Conservation (phyloP, 2,888 invertebrate genomes). For the Ptycholaimellus sp. region DNA sequence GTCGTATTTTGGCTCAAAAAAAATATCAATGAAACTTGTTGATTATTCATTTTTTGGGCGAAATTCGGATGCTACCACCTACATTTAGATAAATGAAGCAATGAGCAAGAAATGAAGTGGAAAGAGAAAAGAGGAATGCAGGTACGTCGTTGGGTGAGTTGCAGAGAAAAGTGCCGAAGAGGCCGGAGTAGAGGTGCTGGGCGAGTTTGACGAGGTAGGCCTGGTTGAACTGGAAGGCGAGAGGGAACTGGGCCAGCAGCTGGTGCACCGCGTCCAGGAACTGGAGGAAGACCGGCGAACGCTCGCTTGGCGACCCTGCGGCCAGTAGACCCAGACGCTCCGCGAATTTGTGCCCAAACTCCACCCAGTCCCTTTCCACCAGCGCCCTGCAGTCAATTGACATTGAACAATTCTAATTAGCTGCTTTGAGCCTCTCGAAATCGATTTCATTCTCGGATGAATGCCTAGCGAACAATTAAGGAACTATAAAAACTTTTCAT, state of each 20-base stretch:
- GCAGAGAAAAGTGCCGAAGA: slow-evolving; percentile 87
- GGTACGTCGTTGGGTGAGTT: slow-evolving; percentile 36
- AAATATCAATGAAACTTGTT: no score
- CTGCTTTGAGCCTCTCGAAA: no score
- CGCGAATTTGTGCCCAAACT: slow-evolving; percentile 91
- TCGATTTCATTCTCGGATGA: no score
- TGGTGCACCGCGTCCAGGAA: slow-evolving; percentile 93
- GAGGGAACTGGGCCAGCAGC: slow-evolving; percentile 39
- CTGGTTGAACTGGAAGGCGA: slow-evolving; percentile 80
- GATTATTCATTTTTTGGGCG: no score
- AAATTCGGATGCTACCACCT: no score
- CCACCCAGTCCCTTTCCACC: slow-evolving; percentile 84
- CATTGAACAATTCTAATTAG: no score
- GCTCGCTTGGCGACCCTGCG: slow-evolving; percentile 74
- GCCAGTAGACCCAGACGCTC: slow-evolving; percentile 50
- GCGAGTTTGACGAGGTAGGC: slow-evolving; percentile 78
- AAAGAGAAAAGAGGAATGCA: no score
- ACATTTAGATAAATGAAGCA: no score
- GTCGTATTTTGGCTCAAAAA: no score
- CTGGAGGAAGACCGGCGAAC: slow-evolving; percentile 87
- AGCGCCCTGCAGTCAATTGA: slow-evolving; percentile 78
- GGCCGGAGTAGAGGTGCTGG: slow-evolving; percentile 77
- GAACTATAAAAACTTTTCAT: no score
- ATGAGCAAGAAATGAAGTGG: no score
- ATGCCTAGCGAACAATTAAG: no score